Percentiles rank a stretch among this genome's conserved stretches.
phyloP scores from a whole-genome alignment of 2,888 invertebrate genomes.

The Stenolophus ochropezus region DNA sequence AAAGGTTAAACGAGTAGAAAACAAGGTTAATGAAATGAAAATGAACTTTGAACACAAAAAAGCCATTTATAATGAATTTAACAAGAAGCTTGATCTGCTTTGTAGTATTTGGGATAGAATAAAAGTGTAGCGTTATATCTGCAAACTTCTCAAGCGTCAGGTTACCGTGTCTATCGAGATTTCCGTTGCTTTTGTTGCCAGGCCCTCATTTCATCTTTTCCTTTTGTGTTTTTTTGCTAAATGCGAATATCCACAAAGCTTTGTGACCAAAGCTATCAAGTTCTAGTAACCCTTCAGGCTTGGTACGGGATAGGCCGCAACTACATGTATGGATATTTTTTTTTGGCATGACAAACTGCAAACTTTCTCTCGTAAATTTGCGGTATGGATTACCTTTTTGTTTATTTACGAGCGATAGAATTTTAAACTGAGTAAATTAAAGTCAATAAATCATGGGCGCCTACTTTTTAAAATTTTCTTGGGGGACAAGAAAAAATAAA shows the following conservation, averaged over 20 bases:
- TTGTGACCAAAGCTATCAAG: conserved; percentile 39
- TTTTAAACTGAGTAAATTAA: not conserved
- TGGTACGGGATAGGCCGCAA: not conserved
- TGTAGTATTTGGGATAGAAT: not conserved
- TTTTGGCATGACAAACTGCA: not conserved
- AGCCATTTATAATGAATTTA: not conserved
- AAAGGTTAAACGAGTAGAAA: not conserved
- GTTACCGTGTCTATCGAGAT: conserved; percentile 11
- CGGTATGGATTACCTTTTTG: not conserved
- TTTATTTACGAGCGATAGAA: not conserved
- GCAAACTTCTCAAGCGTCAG: not conserved
- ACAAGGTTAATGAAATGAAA: not conserved
- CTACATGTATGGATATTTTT: not conserved
- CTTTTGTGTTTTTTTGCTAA: conserved; percentile 36
- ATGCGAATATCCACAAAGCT: conserved; percentile 43
- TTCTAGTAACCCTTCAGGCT: conserved; percentile 30
- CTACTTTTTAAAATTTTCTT: too few species aligned
- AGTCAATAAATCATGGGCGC: too few species aligned
- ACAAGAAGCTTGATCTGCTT: not conserved
- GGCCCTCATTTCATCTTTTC: conserved; percentile 6
- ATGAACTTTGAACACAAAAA: not conserved
- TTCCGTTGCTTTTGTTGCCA: not conserved
- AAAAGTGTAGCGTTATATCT: not conserved
- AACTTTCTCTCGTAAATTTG: not conserved
- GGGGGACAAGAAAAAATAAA: too few species aligned